phyloP scores from a whole-genome alignment of 1,140 invertebrate genomes.

The Drosophila rhopaloa region DNA sequence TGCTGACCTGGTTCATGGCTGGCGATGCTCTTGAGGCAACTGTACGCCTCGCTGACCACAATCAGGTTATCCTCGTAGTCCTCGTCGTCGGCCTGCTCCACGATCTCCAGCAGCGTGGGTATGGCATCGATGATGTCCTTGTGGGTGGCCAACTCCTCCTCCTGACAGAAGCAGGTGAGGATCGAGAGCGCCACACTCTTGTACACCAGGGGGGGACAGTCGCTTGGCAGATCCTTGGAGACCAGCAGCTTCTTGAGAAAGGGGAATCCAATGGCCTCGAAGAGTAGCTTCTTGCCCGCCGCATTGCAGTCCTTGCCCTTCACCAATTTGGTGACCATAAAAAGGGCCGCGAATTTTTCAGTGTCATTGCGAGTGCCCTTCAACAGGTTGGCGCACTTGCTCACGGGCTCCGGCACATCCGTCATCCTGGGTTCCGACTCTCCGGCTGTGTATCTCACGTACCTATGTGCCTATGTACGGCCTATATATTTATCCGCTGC shows the following conservation, averaged over 20 bases:
- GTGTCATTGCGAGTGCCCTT: conserved; percentile 92
- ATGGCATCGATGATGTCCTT: conserved; percentile 92
- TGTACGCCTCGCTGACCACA: conserved; percentile 94
- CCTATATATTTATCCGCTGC: conserved; percentile 31
- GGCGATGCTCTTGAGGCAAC: conserved; percentile 92
- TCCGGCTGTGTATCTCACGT: conserved; percentile 33
- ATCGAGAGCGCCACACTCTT: conserved; percentile 95
- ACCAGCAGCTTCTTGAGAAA: conserved; percentile 93
- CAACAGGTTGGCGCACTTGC: conserved; percentile 92
- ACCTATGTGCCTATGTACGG: conserved; percentile 12
- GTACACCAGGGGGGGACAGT: conserved; percentile 94
- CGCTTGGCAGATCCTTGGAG: conserved; percentile 90
- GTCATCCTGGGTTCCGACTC: conserved; percentile 65
- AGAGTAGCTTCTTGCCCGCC: conserved; percentile 90
- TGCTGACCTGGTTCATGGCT: conserved; percentile 90
- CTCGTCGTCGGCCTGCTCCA: conserved; percentile 91
- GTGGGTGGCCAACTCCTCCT: conserved; percentile 91
- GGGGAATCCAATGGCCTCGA: conserved; percentile 94
- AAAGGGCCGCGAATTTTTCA: conserved; percentile 95
- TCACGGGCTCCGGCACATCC: conserved; percentile 90
- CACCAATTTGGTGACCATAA: conserved; percentile 95
- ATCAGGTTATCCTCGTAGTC: conserved; percentile 94
- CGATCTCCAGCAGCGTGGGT: conserved; percentile 92
- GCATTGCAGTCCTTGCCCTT: conserved; percentile 91
- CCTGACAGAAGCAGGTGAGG: conserved; percentile 92